Base-by-base conservation (phyloP, 2,888 invertebrate genomes). In the Cosmia trapezina region DNA sequence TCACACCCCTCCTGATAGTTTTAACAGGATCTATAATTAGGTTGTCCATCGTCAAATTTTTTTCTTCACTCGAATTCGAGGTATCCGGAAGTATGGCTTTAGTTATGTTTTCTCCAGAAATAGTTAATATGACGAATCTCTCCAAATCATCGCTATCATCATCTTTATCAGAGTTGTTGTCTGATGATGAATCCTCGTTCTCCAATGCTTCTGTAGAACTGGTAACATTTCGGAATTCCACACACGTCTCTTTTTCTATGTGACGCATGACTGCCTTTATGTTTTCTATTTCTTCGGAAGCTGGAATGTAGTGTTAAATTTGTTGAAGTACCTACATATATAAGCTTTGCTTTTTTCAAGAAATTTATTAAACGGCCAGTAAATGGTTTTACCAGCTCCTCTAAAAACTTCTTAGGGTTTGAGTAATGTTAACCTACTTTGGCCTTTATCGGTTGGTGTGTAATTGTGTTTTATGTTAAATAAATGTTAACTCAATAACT, bases 241-340 rank as follows among this genome's bases (percentile, higher is more conserved):
- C 86, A 73, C 96, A 96, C 0, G 96, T 95, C 79, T 95, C 95
- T 71, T 92, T 92, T 89, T 94, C 91, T 76, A 96, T 93, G 76
- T 96, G 95, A 45, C 84, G 80, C 17, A 96, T 90, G 0, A 95
- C 96, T 22, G 94, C 90, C 19, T 89, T 85, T 8, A 96, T 93
- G 60, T 96, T 95, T 83, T 94, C 93, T 76, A 81, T 90, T 89
- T 96, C 96, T 88, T 96, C 96, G 49, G 87, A 71, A 64, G 95
- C 96, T 96, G 81, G 12, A 85, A 87, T 41, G 28, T 65, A 59
- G 1, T 33, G 28, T 43, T 5, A 14, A 19, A 37, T 57, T 57
- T 28, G 45, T 14, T 37, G 17, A 22, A 45, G 19, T 65, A 19
- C 4, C 1, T 22, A 47, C 5, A 0, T 14, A 41, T 2, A 37